Percentiles rank a stretch among this genome's conserved stretches.
Evolutionary conservation across 2,113 vertebrate species (phyloP).

Genomic region (Siphamia tubifer): DNA sequence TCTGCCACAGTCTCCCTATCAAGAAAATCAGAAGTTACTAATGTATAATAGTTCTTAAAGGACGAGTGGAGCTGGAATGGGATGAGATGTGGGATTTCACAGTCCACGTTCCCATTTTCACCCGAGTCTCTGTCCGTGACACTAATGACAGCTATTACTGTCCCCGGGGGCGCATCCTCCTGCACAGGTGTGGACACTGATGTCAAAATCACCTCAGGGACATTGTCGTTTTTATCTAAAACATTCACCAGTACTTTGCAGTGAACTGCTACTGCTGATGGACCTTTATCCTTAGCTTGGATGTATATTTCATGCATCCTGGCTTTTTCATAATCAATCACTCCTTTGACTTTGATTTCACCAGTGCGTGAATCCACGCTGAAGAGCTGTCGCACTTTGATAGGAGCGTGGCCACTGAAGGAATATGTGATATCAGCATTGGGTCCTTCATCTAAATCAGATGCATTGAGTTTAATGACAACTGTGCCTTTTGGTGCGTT

Average conservation of each 20-base stretch:
- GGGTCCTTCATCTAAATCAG: conserved; percentile 75
- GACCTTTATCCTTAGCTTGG: conserved; percentile 89
- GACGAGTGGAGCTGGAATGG: conserved; percentile 88
- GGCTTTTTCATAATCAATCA: conserved; percentile 79
- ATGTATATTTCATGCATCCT: conserved; percentile 86
- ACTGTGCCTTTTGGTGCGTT: conserved; percentile 73
- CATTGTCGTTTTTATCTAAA: conserved; percentile 77
- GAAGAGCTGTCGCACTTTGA: conserved; percentile 78
- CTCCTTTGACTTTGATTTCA: conserved; percentile 78
- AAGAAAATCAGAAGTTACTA: conserved; percentile 82
- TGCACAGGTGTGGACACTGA: conserved; percentile 77
- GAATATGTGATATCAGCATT: conserved; percentile 77
- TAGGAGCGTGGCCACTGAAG: conserved; percentile 75
- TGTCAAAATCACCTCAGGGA: conserved; percentile 74
- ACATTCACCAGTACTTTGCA: conserved; percentile 81
- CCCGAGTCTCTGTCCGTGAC: conserved; percentile 84
- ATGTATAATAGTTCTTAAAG: conserved; percentile 88
- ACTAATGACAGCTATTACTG: conserved; percentile 86
- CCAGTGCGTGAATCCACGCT: conserved; percentile 74
- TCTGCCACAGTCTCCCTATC: conserved; percentile 81
- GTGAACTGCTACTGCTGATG: conserved; percentile 85
- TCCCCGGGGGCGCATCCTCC: conserved; percentile 83
- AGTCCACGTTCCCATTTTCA: conserved; percentile 85
- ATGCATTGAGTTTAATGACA: conserved; percentile 77
- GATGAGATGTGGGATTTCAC: conserved; percentile 74